Conservation (phyloP, 2,888 invertebrate genomes). For the Cantharis rustica region DNA sequence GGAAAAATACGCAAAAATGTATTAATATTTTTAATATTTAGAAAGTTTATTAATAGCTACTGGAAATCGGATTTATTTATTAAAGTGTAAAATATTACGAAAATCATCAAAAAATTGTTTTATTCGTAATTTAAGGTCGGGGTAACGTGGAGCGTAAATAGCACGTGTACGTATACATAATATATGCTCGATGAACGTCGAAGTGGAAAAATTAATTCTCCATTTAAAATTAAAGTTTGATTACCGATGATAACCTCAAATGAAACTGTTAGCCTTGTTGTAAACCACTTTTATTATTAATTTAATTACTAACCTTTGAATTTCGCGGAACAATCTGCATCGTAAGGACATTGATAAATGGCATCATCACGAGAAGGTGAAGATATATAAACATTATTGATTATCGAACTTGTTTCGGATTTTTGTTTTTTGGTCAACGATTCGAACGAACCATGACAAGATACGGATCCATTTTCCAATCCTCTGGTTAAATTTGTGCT, state of each 20-base stretch:
- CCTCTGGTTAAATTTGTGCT: conserved; percentile 29
- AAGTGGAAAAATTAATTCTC: neutral
- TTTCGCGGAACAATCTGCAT: conserved; percentile 38
- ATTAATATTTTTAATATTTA: neutral
- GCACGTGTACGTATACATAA: too few relatives aligned
- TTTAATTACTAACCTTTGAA: conserved; percentile 40
- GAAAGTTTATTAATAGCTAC: neutral
- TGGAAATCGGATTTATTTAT: neutral
- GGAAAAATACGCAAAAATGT: neutral
- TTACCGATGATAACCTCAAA: neutral
- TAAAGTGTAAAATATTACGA: neutral
- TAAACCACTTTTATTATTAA: neutral
- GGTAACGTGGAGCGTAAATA: neutral
- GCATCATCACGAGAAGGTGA: conserved; percentile 24
- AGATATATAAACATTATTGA: conserved; percentile 14
- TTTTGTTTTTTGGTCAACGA: conserved; percentile 37
- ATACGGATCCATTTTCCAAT: conserved; percentile 38
- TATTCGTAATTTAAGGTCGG: neutral
- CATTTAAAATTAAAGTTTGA: neutral
- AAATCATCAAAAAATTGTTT: neutral
- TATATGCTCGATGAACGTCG: neutral
- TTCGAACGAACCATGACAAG: conserved; percentile 50
- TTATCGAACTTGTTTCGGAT: conserved; percentile 14
- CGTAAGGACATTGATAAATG: conserved; percentile 48
- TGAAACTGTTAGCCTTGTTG: neutral